These are phyloP conservation scores for Pogoniulus pusillus DNA, from an alignment of 2,797 vertebrate species.

Conservation along the genomic window DNA sequence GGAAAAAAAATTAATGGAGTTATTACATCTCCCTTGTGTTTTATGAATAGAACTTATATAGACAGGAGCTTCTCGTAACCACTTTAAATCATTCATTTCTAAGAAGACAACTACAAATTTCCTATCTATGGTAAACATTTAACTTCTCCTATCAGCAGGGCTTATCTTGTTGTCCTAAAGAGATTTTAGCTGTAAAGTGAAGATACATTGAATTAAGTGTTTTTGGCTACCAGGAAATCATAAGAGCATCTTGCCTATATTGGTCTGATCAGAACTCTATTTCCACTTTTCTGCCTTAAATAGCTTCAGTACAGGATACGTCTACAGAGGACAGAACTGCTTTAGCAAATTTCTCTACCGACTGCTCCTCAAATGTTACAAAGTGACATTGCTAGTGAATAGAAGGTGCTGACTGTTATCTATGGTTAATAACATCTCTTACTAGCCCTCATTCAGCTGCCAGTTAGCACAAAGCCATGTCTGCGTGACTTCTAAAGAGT, in stretches of 20 bases:
- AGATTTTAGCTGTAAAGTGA: conserved; percentile 47
- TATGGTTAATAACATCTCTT: conserved; percentile 78
- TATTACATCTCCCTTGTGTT: conserved; percentile 8
- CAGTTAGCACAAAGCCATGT: conserved; percentile 76
- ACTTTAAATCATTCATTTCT: conserved; percentile 55
- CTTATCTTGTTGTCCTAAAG: conserved; percentile 38
- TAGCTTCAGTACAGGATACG: conserved; percentile 35
- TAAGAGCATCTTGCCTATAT: conserved; percentile 13
- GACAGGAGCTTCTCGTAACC: conserved; percentile 31
- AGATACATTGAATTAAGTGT: conserved; percentile 27
- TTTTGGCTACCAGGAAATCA: conserved; percentile 58
- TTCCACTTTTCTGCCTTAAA: conserved; percentile 66
- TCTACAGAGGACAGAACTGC: conserved; percentile 50
- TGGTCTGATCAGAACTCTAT: conserved; percentile 37
- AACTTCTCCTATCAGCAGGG: conserved; percentile 33
- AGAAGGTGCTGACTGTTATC: conserved; percentile 76
- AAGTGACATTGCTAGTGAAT: conserved; percentile 79
- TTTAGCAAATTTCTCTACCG: conserved; percentile 55
- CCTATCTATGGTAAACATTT: conserved; percentile 50
- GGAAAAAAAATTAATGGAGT: conserved; percentile 13
- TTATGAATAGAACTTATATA: background rate
- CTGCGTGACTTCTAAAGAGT: conserved; percentile 74
- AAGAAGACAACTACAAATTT: conserved; percentile 58
- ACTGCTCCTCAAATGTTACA: conserved; percentile 58
- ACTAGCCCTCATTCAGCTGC: conserved; percentile 74